phyloP scores from a whole-genome alignment of 2,113 vertebrate species.

The Willisornis vidua region DNA sequence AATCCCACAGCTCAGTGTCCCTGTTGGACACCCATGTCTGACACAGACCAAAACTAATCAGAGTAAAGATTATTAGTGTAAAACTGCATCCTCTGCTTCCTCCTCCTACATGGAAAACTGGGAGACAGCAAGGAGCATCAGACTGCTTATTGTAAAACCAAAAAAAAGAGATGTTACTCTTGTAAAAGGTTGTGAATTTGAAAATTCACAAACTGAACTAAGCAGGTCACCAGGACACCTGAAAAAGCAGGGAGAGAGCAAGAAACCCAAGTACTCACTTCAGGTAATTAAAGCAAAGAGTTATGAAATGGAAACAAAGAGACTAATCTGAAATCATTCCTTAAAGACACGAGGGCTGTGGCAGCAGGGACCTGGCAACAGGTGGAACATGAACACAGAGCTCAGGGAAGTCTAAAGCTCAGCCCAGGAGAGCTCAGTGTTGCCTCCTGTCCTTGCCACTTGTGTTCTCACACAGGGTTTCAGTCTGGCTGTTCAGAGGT shows the following conservation, averaged over 20 bases:
- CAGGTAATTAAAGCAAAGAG: not conserved
- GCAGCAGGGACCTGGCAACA: not conserved
- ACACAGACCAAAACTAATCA: not conserved
- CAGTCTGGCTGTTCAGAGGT: not conserved
- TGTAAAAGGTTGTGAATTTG: not conserved
- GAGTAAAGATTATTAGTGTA: not conserved
- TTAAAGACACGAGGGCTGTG: not conserved
- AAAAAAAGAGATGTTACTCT: not conserved
- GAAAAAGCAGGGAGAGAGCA: not conserved
- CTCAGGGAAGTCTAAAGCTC: not conserved
- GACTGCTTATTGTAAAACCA: not conserved
- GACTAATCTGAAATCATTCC: not conserved
- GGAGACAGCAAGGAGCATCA: not conserved
- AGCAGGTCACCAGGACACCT: not conserved
- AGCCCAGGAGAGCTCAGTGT: not conserved
- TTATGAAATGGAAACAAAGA: not conserved
- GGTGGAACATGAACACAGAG: not conserved
- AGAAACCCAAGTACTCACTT: not conserved
- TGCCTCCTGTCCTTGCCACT: too few species aligned
- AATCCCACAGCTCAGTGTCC: not conserved
- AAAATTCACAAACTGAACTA: not conserved
- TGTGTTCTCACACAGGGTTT: not conserved
- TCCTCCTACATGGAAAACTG: not conserved
- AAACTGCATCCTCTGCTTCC: not conserved
- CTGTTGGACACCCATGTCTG: accelerated